Evolutionary conservation across 2,797 vertebrate genomes (phyloP), one percentile per base, ranked within the genome.

Genomic region (Salarias fasciatus): DNA sequence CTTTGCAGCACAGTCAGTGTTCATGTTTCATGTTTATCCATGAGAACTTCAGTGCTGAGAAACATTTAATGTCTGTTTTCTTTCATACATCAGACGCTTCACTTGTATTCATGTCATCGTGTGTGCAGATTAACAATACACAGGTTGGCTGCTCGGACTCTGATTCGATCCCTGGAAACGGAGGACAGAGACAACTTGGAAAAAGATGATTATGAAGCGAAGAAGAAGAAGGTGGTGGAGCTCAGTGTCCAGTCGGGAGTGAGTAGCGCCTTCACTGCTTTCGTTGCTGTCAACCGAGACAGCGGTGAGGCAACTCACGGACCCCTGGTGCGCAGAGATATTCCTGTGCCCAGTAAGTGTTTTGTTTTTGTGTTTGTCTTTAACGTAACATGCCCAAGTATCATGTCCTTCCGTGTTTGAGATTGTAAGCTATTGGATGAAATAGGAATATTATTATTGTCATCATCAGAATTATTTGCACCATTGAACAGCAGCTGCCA

Each of bases 241-340:
- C 71, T 93, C 51, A 95, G 94, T 62, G 49, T 92, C 47, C 88
- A 93, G 38, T 91, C 91, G 53, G 92, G 93, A 76, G 91, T 95
- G 61, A 90, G 93, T 85, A 93, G 94, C 45, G 72, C 86, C 37
- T 91, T 91, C 68, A 94, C 93, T 0, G 88, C 94, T 14, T 95
- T 94, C 61, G 80, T 94, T 7, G 92, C 89, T 2, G 69, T 94
- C 57, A 87, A 91, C 72, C 93, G 90, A 65, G 77, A 77, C 6
- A 57, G 61, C 2, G 69, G 78, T 2, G 12, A 90, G 28, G 30
- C 78, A 0, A 47, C 93, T 8, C 66, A 86, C 44, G 89, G 90
- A 1, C 89, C 92, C 3, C 55, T 93, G 73, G 2, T 77, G 35
- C 68, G 42, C 8, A 88, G 90, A 56, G 44, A 85, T 1, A 14